Evolutionary conservation across 2,113 vertebrate genomes (phyloP), one percentile per base, ranked within the genome.

Genomic region (Rhinolophus ferrumequinum): DNA sequence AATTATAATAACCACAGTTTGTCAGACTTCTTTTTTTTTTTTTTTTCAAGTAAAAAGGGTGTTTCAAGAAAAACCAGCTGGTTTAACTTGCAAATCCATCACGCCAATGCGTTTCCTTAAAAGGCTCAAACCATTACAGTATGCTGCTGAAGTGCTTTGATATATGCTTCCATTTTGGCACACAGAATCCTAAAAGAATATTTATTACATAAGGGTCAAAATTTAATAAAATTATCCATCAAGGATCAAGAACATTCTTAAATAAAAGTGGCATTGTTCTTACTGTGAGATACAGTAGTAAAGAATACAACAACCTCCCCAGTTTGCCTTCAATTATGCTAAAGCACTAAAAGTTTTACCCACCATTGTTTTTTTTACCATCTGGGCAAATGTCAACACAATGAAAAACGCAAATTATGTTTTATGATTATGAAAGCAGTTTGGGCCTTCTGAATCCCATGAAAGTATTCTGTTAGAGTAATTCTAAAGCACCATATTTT

Each of bases 161-260:
- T n/a, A 33, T 1, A 5, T 66, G 28, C 1, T 66, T 69, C 12
- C 52, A 87, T 77, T 83, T 95, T 50, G 21, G 41, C 19, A 77
- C 8, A n/a, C 10, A 81, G 70, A 21, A 72, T 50, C 44, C 26
- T 93, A n/a, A 56, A 92, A 54, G 38, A 3, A 70, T 2, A 52
- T 69, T 93, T 95, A 77, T 93, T 95, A 77, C 5, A 54, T n/a
- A 82, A 54, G 12, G n/a, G n/a, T 50, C 33, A 92, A 62, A 28
- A 83, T 35, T 38, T 58, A 87, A 44, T 56, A 95, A 73, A 81
- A 82, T 26, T 76, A 24, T 82, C 62, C 21, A 35, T 89, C 52
- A 56, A 88, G 6, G 12, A 76, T 86, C 30, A 56, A 89, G 44
- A 73, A 44, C 33, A 77, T 69, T 76, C 47, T 75, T 28, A 77